Evolutionary conservation across 2,797 vertebrate genomes (phyloP), one percentile per base, ranked within the genome.

Genomic region (Acomys russatus): DNA sequence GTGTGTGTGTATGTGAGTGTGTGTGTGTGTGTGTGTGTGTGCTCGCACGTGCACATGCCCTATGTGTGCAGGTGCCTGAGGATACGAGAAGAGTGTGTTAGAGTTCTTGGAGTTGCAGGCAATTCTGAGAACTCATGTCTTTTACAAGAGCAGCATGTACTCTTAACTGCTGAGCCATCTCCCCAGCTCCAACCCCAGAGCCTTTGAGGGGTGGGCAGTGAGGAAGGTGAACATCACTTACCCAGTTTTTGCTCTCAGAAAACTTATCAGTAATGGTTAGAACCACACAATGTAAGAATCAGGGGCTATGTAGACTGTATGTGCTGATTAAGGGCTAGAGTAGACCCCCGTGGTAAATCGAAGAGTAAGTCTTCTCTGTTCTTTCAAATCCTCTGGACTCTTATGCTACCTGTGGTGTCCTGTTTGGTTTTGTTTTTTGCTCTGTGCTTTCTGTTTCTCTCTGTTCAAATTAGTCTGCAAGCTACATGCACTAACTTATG

Each of bases 251-350:
- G 11, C 3, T 61, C 35, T 74, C 33, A 61, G 33, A 88, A 59
- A 79, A 83, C 54, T 70, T 77, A 35, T 73, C 17, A 79, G 59
- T 77, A 38, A 61, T 1, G 1, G 35, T 66, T 33, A 84, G 86
- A 89, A 59, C 59, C 20, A 80, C 23, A 30, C 20, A 56, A 76
- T 28, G 87, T 82, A 91, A 95, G 35, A 95, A 90, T 10, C 25
- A 73, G 63, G 66, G 90, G 38, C 63, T 91, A 73, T 51, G 66
- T 71, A 77, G 83, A 28, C 49, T 33, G 33, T 22, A 63, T 54
- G 33, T 74, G 5, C 25, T 35, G 30, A 44, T 89, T 85, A 90
- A 56, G 76, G n/a, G 25, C 59, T 84, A 70, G 10, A 9, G 30
- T 25, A 38, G 11, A 96, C 70, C 54, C n/a, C n/a, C 64, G 73